Base-by-base conservation (phyloP, 2,888 invertebrate species). In the Hofmannophila pseudospretella region DNA sequence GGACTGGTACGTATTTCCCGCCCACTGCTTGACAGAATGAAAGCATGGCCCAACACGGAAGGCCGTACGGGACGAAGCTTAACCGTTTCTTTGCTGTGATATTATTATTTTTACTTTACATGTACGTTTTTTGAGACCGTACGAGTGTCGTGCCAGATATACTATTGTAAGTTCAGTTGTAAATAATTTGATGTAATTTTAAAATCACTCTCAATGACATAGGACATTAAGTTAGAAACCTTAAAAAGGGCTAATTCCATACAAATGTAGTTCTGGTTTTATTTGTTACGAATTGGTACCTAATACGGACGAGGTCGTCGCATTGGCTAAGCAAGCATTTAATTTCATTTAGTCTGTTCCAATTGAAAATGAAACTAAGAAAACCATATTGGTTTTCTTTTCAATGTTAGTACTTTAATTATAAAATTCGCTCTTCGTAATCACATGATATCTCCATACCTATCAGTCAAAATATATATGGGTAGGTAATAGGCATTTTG, bases 71-170 rank as follows among this genome's bases (percentile, higher is more conserved):
- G 50, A 51, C 42, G 47, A 50, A 64, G 63, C 67, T 70, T 69
- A 61, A 58, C 58, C 57, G 65, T 72, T 77, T 74, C 58, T 72
- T 71, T 77, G 72, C 84, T 85, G 84, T 85, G 84, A 85, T 85
- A 84, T 74, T 80, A 70, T 59, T 75, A 32, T 67, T 75, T 73
- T 69, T 68, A 69, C 58, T 58, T 66, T 41, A 30, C 16, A 20
- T 14, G 12, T 19, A 5, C 16, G 16, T 16, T 3, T 23, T n/a
- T 23, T n/a, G 23, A 23, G n/a, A n/a, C 7, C 23, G 23, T n/a
- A 23, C 23, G 9, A 25, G 65, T 67, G 65, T 67, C 61, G 54
- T 55, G 65, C 63, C 63, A 67, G 66, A 67, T 61, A 67, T 61
- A 63, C 55, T 57, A 54, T 53, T 58, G 38, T 68, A 67, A 57